Evolutionary conservation across 30 jellyfish, hydroid and myxozoan species (phyloP).

Genomic region (Hydractinia symbiolongicarpus): DNA sequence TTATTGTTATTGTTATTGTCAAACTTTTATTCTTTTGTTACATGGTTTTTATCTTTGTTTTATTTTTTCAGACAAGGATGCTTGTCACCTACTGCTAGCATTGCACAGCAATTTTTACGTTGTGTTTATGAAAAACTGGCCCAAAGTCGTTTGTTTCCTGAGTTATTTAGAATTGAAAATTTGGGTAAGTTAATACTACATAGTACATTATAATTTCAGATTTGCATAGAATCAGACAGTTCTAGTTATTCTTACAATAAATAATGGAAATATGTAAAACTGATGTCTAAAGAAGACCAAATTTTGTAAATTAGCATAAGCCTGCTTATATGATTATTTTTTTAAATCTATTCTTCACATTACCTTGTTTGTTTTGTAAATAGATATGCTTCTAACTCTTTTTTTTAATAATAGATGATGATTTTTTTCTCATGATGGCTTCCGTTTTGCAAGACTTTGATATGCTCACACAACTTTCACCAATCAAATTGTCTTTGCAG

Average conservation of each 20-base stretch:
- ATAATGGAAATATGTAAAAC: too few species aligned
- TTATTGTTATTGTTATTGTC: neutral
- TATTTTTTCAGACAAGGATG: neutral
- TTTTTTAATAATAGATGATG: neutral
- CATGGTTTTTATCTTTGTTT: neutral
- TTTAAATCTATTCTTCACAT: too few species aligned
- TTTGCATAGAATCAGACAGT: neutral
- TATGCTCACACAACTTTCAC: neutral
- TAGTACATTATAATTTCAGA: neutral
- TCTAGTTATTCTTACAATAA: too few species aligned
- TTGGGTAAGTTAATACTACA: slow-evolving; percentile 37
- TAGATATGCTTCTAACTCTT: too few species aligned
- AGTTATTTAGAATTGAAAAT: slow-evolving; percentile 63
- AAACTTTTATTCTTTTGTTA: neutral
- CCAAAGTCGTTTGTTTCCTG: slow-evolving; percentile 76
- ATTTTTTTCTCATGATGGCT: neutral
- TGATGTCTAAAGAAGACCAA: too few species aligned
- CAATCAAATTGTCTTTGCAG: slow-evolving; percentile 8
- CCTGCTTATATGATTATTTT: too few species aligned
- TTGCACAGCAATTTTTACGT: slow-evolving; percentile 85
- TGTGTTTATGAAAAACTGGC: slow-evolving; percentile 75
- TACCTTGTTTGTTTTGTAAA: too few species aligned
- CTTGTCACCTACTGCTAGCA: slow-evolving; percentile 28
- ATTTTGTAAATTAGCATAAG: too few species aligned
- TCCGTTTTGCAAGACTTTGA: slow-evolving; percentile 8